Evolutionary conservation across 2,113 vertebrate genomes (phyloP).

Genomic region (Zapornia atra): DNA sequence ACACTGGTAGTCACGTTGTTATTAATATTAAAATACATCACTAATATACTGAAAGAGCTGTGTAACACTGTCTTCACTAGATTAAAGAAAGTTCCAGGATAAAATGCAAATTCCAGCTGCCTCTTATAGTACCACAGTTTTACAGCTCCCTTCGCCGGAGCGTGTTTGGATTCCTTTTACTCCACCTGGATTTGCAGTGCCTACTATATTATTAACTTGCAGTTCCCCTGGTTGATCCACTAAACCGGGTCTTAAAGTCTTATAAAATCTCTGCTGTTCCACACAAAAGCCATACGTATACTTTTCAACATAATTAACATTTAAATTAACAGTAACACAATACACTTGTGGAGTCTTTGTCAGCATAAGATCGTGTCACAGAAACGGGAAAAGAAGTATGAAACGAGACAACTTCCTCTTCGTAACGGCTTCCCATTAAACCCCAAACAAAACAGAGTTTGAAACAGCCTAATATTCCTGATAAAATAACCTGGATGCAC

Average conservation of each 20-base stretch:
- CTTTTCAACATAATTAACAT: slow-evolving; percentile 13
- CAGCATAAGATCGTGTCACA: neutral
- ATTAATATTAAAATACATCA: slow-evolving; percentile 39
- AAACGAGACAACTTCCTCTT: neutral
- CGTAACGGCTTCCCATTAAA: neutral
- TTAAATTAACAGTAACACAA: slow-evolving; percentile 33
- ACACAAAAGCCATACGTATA: neutral
- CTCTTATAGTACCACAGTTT: slow-evolving; percentile 3
- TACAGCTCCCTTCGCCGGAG: neutral
- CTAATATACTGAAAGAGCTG: neutral
- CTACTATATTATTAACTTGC: slow-evolving; percentile 37
- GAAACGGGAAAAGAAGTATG: neutral
- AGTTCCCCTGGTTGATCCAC: neutral
- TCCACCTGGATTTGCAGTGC: slow-evolving; percentile 28
- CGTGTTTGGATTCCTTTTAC: slow-evolving; percentile 19
- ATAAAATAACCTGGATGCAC: neutral
- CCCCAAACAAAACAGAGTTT: neutral
- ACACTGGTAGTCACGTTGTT: slow-evolving; percentile 25
- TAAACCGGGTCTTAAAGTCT: slow-evolving; percentile 47
- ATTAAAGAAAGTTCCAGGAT: neutral
- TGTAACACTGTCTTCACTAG: neutral
- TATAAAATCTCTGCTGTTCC: slow-evolving; percentile 14
- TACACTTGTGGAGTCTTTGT: neutral
- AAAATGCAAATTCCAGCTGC: slow-evolving; percentile 19
- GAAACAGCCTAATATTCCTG: neutral